Evolutionary conservation across 2,113 vertebrate species (phyloP), one percentile per base, ranked within the genome.

Genomic region (Lanius ludovicianus): DNA sequence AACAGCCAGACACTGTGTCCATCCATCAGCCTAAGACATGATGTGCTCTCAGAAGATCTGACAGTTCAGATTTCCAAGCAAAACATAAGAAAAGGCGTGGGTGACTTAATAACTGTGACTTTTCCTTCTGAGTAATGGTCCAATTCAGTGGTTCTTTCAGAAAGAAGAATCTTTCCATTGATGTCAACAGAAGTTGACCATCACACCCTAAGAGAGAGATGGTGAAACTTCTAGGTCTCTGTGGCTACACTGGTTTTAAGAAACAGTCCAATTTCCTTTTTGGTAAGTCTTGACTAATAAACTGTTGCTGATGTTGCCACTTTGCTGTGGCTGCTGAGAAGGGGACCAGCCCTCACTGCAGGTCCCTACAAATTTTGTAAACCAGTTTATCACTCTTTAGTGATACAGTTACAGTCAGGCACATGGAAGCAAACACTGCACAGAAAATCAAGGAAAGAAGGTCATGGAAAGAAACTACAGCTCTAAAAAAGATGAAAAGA

Each of bases 101-200:
- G 27, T 95, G 70, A 80, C 57, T 91, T 60, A 91, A 42, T 80
- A 82, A 75, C 33, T 70, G 28, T 60, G 62, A 80, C n/a, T 65
- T 93, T 91, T 82, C 52, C 37, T 85, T 95, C 75, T 91, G 89
- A 96, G 70, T 93, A 96, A 96, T 93, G 53, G 42, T 53, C 63
- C 59, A 4, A 7, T 68, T 82, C 46, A 69, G 65, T 71, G 57
- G 65, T 82, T 89, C 74, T 94, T 94, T 82, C 65, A 82, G 67
- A 87, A 87, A 60, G 52, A 87, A 84, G 23, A 73, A 30, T 87
- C 65, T 89, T 95, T 89, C 78, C 50, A 71, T 55, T 96, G 89
- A 83, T 57, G 46, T 89, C 87, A 94, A 79, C 44, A 68, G 62
- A 75, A 69, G 42, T 50, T 83, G 78, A 83, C 30, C 75, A 70